These are phyloP conservation scores for Trissoscelio sp. DNA, from an alignment of 2,888 invertebrate genomes.

Conservation along the genomic window DNA sequence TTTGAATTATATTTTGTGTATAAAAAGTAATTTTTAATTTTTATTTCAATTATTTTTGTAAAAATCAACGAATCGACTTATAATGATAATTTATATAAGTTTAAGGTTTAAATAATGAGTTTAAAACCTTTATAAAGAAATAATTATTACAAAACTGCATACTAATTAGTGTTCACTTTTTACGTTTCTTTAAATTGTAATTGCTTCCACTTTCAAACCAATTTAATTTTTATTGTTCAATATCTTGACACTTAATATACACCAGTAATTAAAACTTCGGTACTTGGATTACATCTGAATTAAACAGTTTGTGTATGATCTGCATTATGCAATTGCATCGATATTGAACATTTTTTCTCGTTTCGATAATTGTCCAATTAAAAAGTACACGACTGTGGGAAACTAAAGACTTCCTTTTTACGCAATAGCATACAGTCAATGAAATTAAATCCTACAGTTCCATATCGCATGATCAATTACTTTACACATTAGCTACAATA, in stretches of 20 bases:
- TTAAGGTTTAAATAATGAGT: too few species aligned
- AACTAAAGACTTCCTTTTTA: conserved; percentile 25
- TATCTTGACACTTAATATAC: too few species aligned
- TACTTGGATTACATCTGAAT: background rate
- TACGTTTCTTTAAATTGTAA: too few species aligned
- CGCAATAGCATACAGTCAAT: conserved; percentile 1
- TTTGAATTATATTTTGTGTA: background rate
- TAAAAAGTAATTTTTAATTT: background rate
- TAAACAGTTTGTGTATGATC: background rate
- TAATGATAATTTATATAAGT: too few species aligned
- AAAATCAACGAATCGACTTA: too few species aligned
- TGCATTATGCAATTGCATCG: conserved; percentile 8
- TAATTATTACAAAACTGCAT: too few species aligned
- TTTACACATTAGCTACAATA: conserved; percentile 26
- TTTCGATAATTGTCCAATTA: conserved; percentile 25
- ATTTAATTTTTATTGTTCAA: too few species aligned
- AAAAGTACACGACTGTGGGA: conserved; percentile 22
- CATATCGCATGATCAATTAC: conserved; percentile 36
- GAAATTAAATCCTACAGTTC: conserved; percentile 16
- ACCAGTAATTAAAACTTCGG: background rate
- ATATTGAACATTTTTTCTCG: background rate
- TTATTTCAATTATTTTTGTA: too few species aligned
- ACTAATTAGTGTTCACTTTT: too few species aligned
- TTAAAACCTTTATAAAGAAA: too few species aligned
- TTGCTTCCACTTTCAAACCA: too few species aligned